Percentiles rank a stretch among this genome's conserved stretches.
These are phyloP conservation scores for Cardiocondyla obscurior DNA, from an alignment of 1,140 invertebrate genomes.

Conservation along the genomic window DNA sequence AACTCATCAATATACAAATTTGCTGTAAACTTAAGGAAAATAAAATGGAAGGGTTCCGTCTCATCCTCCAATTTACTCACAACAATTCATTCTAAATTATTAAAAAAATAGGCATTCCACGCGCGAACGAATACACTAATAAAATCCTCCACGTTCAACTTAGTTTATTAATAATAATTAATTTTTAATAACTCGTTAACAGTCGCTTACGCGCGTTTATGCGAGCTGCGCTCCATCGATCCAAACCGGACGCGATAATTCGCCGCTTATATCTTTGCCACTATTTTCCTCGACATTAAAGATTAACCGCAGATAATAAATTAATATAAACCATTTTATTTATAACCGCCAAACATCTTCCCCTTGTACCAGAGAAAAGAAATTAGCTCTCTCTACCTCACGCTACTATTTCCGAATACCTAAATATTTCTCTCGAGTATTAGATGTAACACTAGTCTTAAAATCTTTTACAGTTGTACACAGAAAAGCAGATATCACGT, in stretches of 20 bases:
- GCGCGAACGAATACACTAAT: slow-evolving; percentile 64
- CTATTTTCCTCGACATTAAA: neutral
- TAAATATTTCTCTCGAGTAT: too few relatives aligned
- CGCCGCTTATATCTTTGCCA: neutral
- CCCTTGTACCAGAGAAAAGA: too few relatives aligned
- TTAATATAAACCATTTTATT: too few relatives aligned
- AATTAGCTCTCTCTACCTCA: too few relatives aligned
- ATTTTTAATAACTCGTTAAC: slow-evolving; percentile 40
- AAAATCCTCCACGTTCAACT: slow-evolving; percentile 64
- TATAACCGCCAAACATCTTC: too few relatives aligned
- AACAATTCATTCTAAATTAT: slow-evolving; percentile 75
- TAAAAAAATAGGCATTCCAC: slow-evolving; percentile 82
- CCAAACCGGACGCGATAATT: slow-evolving; percentile 31
- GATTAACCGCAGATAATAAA: neutral
- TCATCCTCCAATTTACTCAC: slow-evolving; percentile 15
- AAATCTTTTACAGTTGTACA: too few relatives aligned
- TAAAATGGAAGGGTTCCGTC: slow-evolving; percentile 68
- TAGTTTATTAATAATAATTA: slow-evolving; percentile 54
- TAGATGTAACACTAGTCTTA: too few relatives aligned
- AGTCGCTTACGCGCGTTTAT: slow-evolving; percentile 34
- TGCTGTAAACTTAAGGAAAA: slow-evolving; percentile 75
- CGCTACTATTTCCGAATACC: too few relatives aligned
- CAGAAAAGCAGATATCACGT: too few relatives aligned
- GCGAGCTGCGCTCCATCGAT: slow-evolving; percentile 29
- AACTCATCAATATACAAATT: slow-evolving; percentile 79